Conservation (phyloP, 1,140 invertebrate species). For the Atta texana region DNA sequence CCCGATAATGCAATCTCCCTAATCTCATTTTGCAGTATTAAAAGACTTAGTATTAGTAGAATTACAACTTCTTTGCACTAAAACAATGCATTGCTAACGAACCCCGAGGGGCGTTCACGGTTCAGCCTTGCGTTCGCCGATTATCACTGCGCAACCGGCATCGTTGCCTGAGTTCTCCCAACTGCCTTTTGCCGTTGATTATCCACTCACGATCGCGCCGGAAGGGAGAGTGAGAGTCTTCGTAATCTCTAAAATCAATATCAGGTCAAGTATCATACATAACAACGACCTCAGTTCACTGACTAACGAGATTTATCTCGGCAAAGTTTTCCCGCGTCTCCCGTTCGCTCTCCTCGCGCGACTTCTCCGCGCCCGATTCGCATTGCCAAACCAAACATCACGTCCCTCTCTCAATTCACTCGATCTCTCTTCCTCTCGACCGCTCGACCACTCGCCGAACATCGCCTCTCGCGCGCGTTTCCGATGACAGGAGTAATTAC, state of each 20-base stretch:
- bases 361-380: background rate
- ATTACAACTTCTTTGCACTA: background rate
- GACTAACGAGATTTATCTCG: conserved; percentile 61
- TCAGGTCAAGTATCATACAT: conserved; percentile 53
- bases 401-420: conserved; percentile 69
- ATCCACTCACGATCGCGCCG: conserved; percentile 38
- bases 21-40: background rate
- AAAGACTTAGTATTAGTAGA: background rate
- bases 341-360: background rate
- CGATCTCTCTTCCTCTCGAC: conserved; percentile 4
- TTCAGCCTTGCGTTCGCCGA: conserved; percentile 19
- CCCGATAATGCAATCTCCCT: background rate
- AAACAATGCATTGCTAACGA: conserved; percentile 10
- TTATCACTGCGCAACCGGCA: conserved; percentile 38
- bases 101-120: background rate
- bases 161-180: background rate
- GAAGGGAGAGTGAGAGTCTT: conserved; percentile 14
- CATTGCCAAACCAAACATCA: conserved; percentile 77
- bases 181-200: conserved; percentile 22
- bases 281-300: conserved; percentile 59
- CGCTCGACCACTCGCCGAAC: background rate
- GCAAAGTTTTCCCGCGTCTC: conserved; percentile 36
- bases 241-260: conserved; percentile 60
- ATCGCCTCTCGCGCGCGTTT: conserved; percentile 61
- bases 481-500: conserved; percentile 79